Evolutionary conservation across 2,888 invertebrate genomes (phyloP).

Genomic region (Drosophila neonasuta): DNA sequence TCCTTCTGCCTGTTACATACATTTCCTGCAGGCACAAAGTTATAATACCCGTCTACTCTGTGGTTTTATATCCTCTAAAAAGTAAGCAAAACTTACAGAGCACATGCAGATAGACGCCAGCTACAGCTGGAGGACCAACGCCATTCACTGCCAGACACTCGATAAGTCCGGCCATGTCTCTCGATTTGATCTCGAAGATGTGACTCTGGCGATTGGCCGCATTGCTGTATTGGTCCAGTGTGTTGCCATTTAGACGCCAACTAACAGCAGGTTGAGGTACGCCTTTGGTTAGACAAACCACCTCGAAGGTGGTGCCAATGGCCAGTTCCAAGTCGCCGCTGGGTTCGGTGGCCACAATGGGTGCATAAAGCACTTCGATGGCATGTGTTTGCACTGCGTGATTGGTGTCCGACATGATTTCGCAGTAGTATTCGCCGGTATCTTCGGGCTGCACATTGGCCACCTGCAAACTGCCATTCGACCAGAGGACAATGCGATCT

Average conservation of each 20-base stretch:
- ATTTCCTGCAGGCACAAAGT: too few relatives aligned
- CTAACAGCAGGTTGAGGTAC: constrained; percentile 88
- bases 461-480: constrained; percentile 88
- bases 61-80: neutral
- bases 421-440: constrained; percentile 84
- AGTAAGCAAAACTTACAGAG: constrained; percentile 84
- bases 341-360: constrained; percentile 87
- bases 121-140: constrained; percentile 88
- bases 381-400: constrained; percentile 86
- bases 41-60: too few relatives aligned
- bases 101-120: constrained; percentile 87
- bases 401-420: constrained; percentile 80
- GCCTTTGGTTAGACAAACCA: constrained; percentile 88
- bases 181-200: constrained; percentile 82
- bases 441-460: constrained; percentile 83
- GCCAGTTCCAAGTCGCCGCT: constrained; percentile 88
- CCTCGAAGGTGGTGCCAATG: constrained; percentile 88
- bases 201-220: constrained; percentile 79
- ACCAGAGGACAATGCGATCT: constrained; percentile 85
- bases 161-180: constrained; percentile 87
- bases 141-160: constrained; percentile 89
- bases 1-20: too few relatives aligned
- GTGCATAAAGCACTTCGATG: constrained; percentile 90
- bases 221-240: constrained; percentile 65
- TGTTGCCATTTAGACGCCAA: constrained; percentile 84